Evolutionary conservation across 2,888 invertebrate species (phyloP).

Genomic region (Tiphia femorata): DNA sequence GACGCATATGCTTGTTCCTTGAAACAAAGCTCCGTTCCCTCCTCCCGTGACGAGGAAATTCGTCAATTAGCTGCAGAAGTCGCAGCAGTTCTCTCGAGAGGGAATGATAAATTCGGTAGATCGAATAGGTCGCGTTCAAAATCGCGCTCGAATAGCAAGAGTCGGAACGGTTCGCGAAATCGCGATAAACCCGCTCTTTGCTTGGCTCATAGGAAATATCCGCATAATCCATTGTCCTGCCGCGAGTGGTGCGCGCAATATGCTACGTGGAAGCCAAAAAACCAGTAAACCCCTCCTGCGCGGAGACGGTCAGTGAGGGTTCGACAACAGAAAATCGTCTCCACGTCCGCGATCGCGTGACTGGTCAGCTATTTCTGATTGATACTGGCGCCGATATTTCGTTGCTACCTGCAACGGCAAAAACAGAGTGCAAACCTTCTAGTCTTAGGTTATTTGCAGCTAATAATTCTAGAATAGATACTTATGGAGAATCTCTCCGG

Average conservation of each 20-base stretch:
- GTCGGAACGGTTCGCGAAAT: neutral
- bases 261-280: neutral
- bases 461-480: neutral
- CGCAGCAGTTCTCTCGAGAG: too few relatives aligned
- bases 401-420: conserved; percentile 3
- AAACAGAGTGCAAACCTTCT: neutral
- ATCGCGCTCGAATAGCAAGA: neutral
- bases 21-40: neutral
- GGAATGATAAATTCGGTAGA: too few relatives aligned
- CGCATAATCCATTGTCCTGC: neutral
- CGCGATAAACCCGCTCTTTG: neutral
- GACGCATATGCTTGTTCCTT: neutral
- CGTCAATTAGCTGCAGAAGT: neutral
- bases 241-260: conserved; percentile 1
- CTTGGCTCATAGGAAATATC: conserved; percentile 6
- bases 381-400: conserved; percentile 24
- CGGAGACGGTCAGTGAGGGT: neutral
- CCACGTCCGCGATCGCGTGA: conserved; percentile 10
- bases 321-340: conserved; percentile 15
- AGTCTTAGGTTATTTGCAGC: conserved; percentile 7
- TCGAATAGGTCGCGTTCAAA: neutral
- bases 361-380: conserved; percentile 10
- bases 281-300: neutral
- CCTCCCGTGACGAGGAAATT: neutral
- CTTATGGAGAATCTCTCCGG: neutral